Evolutionary conservation across 2,113 vertebrate species (phyloP).

Genomic region (Embiotoca jacksoni): DNA sequence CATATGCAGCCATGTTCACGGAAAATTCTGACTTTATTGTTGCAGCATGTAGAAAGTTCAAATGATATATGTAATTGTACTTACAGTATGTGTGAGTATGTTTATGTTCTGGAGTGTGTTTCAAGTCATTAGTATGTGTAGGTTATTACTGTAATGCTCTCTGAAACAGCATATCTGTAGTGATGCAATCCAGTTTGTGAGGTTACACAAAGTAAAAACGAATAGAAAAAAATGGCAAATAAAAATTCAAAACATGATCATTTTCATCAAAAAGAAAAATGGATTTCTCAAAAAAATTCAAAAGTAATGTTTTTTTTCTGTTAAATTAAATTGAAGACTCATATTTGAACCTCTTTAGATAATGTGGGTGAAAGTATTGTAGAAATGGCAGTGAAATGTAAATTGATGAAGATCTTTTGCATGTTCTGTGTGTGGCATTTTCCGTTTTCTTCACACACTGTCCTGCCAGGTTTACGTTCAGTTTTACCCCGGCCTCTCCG

Average conservation of each 20-base stretch:
- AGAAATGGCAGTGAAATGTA: neutral
- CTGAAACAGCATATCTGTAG: neutral
- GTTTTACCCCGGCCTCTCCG: conserved; percentile 36
- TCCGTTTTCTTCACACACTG: neutral
- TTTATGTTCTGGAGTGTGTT: neutral
- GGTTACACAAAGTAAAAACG: conserved; percentile 16
- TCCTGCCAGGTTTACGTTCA: conserved; percentile 27
- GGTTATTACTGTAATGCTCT: neutral
- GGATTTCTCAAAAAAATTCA: no score
- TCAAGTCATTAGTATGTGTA: neutral
- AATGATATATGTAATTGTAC: neutral
- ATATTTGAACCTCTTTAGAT: neutral
- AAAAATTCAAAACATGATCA: neutral
- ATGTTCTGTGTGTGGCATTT: neutral
- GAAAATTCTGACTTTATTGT: conserved; percentile 14
- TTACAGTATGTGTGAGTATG: neutral
- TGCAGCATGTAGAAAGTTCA: conserved; percentile 25
- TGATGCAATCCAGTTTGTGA: conserved; percentile 30
- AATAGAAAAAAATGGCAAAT: neutral
- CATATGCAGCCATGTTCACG: no score
- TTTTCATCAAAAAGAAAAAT: neutral
- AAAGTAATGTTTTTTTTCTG: neutral
- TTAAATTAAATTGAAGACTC: neutral
- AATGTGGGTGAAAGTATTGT: neutral
- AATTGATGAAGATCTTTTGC: conserved; percentile 22